phyloP scores from a whole-genome alignment of 2,888 invertebrate species.

The Philereme transversata region DNA sequence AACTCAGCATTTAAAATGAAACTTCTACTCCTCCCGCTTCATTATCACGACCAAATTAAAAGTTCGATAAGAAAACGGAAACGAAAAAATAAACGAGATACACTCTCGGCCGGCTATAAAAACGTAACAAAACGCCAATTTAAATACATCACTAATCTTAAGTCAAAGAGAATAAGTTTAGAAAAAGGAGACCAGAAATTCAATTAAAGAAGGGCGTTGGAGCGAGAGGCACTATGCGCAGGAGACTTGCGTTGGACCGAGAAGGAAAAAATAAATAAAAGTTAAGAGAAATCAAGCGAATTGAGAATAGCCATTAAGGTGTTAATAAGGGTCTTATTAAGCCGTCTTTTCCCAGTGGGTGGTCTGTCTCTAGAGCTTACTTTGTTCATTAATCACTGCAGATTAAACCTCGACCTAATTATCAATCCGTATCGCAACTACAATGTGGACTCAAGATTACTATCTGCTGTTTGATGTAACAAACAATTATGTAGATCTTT shows the following conservation, averaged over 20 bases:
- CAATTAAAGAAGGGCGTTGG: conserved; percentile 72
- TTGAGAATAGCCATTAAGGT: conserved; percentile 83
- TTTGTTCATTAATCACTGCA: conserved; percentile 78
- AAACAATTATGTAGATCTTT: conserved; percentile 15
- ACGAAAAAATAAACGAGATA: conserved; percentile 48
- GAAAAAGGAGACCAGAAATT: conserved; percentile 77
- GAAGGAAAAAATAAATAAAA: conserved; percentile 75
- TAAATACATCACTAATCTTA: conserved; percentile 82
- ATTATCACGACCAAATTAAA: conserved; percentile 71
- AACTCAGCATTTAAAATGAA: conserved; percentile 38
- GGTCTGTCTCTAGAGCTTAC: conserved; percentile 71
- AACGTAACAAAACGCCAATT: conserved; percentile 80
- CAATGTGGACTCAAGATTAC: conserved; percentile 44
- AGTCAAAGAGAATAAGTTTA: conserved; percentile 82
- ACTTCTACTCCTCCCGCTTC: conserved; percentile 44
- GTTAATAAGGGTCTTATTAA: conserved; percentile 84
- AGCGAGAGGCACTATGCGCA: conserved; percentile 57
- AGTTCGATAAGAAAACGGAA: conserved; percentile 63
- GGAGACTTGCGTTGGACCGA: conserved; percentile 51
- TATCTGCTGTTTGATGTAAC: conserved; percentile 23
- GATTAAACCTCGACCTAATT: conserved; percentile 73
- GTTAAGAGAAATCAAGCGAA: conserved; percentile 78
- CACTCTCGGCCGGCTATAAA: conserved; percentile 62
- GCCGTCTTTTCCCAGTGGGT: conserved; percentile 81
- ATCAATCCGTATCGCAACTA: conserved; percentile 65